Base-by-base conservation (phyloP, 1,140 invertebrate species). In the Phthorimaea operculella region DNA sequence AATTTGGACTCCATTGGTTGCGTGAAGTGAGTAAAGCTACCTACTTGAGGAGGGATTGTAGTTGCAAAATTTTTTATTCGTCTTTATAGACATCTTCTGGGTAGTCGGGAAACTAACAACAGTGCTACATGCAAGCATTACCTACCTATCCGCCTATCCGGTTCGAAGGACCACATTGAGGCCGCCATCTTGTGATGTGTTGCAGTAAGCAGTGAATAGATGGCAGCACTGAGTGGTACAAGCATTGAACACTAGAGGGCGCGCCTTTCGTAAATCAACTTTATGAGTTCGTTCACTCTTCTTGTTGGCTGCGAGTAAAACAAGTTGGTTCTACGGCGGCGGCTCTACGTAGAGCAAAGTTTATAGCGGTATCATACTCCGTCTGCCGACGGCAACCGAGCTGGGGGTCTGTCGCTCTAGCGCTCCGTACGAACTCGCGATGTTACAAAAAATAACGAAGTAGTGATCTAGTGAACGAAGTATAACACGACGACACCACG, bases 211-310 rank as follows among this genome's bases (percentile, higher is more conserved):
- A 12, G 3, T 47, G 4, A 17, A 11, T 47, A 47, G 44, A 47
- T 47, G 44, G 44, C 44, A 47, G 44, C 44, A 47, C 5, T 9
- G 3, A 17, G 44, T 16, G 15, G 12, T 47, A 16, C 15, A 47
- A 47, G 45, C 21, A 11, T 18, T 50, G 48, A 16, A 10, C 45
- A 14, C n/a, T 44, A 57, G 55, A 57, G 51, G 55, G 17, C 48
- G 49, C 36, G 10, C 12, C 1, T 1, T 3, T 50, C 34, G n/a
- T 36, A n/a, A 42, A 18, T 21, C 5, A 51, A 33, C 70, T 82
- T 82, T 79, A 82, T 82, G 77, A 72, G 79, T 83, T 80, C 76
- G 78, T 56, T 83, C 66, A 76, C 57, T 39, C 36, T 47, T 14
- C 44, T 47, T 17, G 36, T 39, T 39, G 36, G 44, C 44, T 57